These are phyloP conservation scores for Eupsilia transversa DNA, from an alignment of 2,888 invertebrate species.

Conservation along the genomic window DNA sequence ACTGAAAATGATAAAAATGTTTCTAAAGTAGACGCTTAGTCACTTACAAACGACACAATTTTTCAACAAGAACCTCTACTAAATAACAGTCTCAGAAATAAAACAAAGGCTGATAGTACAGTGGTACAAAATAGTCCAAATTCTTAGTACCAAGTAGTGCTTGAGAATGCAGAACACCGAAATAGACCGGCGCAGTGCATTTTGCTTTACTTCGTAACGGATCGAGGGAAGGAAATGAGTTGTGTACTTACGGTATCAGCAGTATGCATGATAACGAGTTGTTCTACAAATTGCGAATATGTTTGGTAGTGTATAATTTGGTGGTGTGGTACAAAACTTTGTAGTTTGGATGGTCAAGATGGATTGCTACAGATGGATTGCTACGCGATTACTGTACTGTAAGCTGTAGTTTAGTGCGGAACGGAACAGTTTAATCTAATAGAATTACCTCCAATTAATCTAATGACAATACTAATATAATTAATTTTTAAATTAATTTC, in stretches of 20 bases:
- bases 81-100: constrained; percentile 7
- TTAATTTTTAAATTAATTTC: too few relatives aligned
- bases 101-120: constrained; percentile 25
- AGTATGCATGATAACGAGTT: constrained; percentile 53
- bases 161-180: constrained; percentile 53
- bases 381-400: too few relatives aligned
- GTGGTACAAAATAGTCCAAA: constrained; percentile 32
- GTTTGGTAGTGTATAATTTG: constrained; percentile 15
- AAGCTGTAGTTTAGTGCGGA: too few relatives aligned
- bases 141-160: constrained; percentile 40
- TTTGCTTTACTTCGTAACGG: constrained; percentile 54
- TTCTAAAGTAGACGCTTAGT: neutral
- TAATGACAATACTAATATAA: too few relatives aligned
- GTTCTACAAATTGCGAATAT: constrained; percentile 35
- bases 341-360: fast-evolving
- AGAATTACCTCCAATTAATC: too few relatives aligned
- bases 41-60: constrained; percentile 15
- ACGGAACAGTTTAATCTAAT: too few relatives aligned
- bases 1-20: constrained; percentile 18
- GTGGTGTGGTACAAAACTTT: neutral
- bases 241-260: constrained; percentile 63
- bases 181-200: constrained; percentile 50
- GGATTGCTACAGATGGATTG: neutral
- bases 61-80: neutral
- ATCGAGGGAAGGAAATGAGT: constrained; percentile 69